phyloP scores from a whole-genome alignment of 2,888 invertebrate genomes.

The Lithophane semibrunnea region DNA sequence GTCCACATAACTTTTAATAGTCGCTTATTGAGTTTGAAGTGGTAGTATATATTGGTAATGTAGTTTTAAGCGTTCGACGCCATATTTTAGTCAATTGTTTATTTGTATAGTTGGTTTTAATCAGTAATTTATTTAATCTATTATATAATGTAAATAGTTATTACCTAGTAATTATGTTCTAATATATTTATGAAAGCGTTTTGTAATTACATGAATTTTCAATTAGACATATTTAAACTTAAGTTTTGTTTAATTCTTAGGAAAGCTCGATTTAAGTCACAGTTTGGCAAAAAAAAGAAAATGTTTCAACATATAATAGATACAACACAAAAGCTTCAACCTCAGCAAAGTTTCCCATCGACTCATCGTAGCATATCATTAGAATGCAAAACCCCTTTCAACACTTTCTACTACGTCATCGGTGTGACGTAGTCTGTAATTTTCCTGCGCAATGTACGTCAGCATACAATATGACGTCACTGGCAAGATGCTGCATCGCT shows the following conservation, averaged over 20 bases:
- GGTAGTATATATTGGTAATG: not conserved
- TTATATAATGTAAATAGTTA: too few relatives aligned
- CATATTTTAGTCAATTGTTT: too few relatives aligned
- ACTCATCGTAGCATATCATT: not conserved
- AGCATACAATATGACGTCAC: conserved; percentile 37
- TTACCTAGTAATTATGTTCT: too few relatives aligned
- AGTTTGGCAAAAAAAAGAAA: not conserved
- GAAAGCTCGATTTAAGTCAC: not conserved
- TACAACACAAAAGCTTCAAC: not conserved
- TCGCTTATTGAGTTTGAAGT: conserved; percentile 26
- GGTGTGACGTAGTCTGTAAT: conserved; percentile 32
- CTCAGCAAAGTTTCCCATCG: not conserved
- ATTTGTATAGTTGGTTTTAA: too few relatives aligned
- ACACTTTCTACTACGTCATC: conserved; percentile 9
- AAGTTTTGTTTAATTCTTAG: not conserved
- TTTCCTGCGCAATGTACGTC: conserved; percentile 37
- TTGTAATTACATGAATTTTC: too few relatives aligned
- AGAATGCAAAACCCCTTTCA: conserved; percentile 20
- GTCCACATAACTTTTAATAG: conserved; percentile 52
- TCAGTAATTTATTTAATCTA: too few relatives aligned
- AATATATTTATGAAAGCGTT: too few relatives aligned
- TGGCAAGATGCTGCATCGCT: not conserved
- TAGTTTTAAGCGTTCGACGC: not conserved
- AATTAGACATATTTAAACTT: not conserved
- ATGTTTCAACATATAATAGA: too few relatives aligned